Conservation (phyloP, 2,113 vertebrate species). For the Notechis scutatus region DNA sequence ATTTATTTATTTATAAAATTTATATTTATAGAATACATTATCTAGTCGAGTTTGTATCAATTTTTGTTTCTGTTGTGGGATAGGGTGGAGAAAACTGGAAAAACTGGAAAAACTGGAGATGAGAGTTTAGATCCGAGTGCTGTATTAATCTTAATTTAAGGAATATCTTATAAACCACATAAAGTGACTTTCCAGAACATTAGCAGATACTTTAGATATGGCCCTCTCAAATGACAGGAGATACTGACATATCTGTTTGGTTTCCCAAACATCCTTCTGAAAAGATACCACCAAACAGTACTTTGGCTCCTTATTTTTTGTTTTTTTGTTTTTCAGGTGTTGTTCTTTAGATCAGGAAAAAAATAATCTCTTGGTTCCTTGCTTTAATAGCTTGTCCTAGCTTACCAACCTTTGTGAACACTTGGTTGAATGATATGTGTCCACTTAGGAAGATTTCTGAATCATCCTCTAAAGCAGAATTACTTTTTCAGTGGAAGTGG, state of each 20-base stretch:
- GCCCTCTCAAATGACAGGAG: not conserved
- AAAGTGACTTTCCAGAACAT: not conserved
- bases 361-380: not conserved
- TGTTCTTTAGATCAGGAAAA: not conserved
- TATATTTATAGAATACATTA: not conserved
- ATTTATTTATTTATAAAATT: not conserved
- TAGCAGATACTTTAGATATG: not conserved
- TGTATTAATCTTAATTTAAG: not conserved
- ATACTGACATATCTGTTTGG: not conserved
- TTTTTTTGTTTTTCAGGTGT: not conserved
- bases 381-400: not conserved
- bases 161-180: not conserved
- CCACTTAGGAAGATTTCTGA: not conserved
- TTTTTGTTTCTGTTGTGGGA: not conserved
- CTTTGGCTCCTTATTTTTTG: too few relatives aligned
- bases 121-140: not conserved
- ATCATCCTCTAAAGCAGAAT: not conserved
- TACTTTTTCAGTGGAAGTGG: not conserved
- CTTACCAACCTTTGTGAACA: not conserved
- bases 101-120: not conserved
- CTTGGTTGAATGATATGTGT: too few relatives aligned
- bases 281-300: not conserved
- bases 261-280: not conserved
- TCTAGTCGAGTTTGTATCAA: not conserved
- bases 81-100: not conserved